Conservation (phyloP, 1,140 invertebrate genomes). For the Mamestra configurata region DNA sequence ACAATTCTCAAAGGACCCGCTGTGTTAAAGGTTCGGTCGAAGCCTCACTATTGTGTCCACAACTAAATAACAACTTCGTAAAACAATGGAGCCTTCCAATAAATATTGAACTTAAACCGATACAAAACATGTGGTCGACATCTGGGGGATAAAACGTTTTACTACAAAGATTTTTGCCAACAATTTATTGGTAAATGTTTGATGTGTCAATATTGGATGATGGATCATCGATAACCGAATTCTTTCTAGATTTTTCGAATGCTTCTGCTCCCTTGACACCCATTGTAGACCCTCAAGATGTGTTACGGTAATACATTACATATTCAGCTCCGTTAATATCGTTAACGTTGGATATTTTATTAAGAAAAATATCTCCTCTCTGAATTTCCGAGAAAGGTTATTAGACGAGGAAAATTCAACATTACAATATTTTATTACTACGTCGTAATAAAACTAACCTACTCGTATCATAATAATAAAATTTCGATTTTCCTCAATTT, state of each 20-base stretch:
- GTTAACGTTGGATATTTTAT: neutral
- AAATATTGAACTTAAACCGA: conserved; percentile 20
- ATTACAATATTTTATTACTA: conserved; percentile 11
- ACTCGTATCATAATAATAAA: conserved; percentile 9
- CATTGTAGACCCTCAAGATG: neutral
- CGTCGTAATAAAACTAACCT: too few relatives aligned
- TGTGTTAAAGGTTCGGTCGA: neutral
- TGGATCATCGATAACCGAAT: conserved; percentile 13
- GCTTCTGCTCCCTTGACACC: conserved; percentile 1
- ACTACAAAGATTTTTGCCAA: conserved; percentile 23
- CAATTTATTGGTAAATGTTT: conserved; percentile 28
- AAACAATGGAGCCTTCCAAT: conserved; percentile 29
- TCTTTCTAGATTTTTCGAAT: conserved; percentile 14
- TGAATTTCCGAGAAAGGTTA: neutral
- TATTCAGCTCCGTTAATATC: neutral
- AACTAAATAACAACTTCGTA: conserved; percentile 19
- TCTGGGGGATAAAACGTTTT: conserved; percentile 12
- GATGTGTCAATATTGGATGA: conserved; percentile 34
- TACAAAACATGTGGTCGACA: conserved; percentile 27
- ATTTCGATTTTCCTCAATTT: conserved; percentile 3
- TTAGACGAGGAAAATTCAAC: neutral
- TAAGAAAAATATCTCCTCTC: neutral
- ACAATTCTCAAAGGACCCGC: conserved; percentile 11
- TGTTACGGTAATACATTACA: neutral
- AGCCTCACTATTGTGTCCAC: neutral